These are phyloP conservation scores for Armadillidium nasatum DNA, from an alignment of 1,140 invertebrate species.

Conservation along the genomic window DNA sequence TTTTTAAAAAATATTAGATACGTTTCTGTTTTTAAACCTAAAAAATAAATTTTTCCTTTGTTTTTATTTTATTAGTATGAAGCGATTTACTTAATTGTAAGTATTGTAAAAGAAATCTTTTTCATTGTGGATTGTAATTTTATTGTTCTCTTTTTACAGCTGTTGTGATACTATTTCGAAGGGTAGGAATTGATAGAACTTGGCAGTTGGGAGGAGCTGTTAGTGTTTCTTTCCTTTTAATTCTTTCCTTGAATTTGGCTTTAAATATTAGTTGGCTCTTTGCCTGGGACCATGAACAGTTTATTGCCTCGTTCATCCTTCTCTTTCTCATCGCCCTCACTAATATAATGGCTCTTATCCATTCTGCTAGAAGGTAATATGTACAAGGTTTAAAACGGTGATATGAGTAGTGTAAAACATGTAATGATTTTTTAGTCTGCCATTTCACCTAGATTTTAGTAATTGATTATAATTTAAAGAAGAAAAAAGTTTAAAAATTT, in stretches of 20 bases:
- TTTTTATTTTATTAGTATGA: too few relatives aligned
- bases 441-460: too few relatives aligned
- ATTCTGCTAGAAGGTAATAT: not conserved
- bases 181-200: not conserved
- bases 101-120: not conserved
- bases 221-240: not conserved
- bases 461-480: too few relatives aligned
- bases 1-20: too few relatives aligned
- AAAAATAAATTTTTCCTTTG: too few relatives aligned
- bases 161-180: conserved; percentile 7
- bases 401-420: too few relatives aligned
- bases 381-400: too few relatives aligned
- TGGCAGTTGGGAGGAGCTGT: conserved; percentile 21
- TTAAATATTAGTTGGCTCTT: conserved; percentile 27
- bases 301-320: conserved; percentile 12
- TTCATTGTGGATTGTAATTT: not conserved
- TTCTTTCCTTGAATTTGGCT: conserved; percentile 18
- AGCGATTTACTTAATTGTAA: too few relatives aligned
- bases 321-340: not conserved
- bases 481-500: too few relatives aligned
- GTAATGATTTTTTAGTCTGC: too few relatives aligned
- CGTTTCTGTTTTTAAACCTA: too few relatives aligned
- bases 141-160: not conserved
- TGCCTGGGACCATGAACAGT: conserved; percentile 16
- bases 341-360: conserved; percentile 4